Evolutionary conservation across 2,888 invertebrate genomes (phyloP).

Genomic region (Ethmia dodecea): DNA sequence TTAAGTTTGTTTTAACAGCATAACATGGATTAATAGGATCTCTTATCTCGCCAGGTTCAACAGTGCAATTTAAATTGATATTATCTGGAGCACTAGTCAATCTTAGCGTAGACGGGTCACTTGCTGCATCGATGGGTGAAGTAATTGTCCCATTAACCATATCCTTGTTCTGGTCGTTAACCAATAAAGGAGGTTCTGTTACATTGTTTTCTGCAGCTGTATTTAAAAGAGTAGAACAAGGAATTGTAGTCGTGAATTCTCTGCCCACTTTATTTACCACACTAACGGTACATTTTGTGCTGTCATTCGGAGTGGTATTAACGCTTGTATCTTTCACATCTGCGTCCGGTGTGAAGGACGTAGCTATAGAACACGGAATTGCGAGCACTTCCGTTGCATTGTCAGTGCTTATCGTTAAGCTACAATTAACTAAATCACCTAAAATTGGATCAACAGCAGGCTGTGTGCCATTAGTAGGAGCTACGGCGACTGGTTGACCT

Average conservation of each 20-base stretch:
- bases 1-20: constrained; percentile 51
- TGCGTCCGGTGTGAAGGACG: constrained; percentile 67
- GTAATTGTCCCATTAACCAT: constrained; percentile 24
- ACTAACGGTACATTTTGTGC: constrained; percentile 64
- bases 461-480: constrained; percentile 48
- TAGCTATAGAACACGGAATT: constrained; percentile 71
- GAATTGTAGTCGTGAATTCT: constrained; percentile 69
- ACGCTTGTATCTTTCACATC: constrained; percentile 49
- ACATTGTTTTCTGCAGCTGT: constrained; percentile 69
- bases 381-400: constrained; percentile 62
- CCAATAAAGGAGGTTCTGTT: constrained; percentile 48
- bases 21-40: constrained; percentile 68
- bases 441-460: constrained; percentile 52
- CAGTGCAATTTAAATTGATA: constrained; percentile 37
- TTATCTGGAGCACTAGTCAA: constrained; percentile 25
- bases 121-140: constrained; percentile 18
- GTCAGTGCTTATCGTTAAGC: constrained; percentile 56
- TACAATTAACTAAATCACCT: constrained; percentile 63
- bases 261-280: constrained; percentile 56
- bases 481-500: constrained; percentile 64
- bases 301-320: constrained; percentile 40
- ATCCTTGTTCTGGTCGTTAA: constrained; percentile 26
- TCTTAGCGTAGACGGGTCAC: constrained; percentile 36
- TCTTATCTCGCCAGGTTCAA: constrained; percentile 40
- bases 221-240: constrained; percentile 63